Base-by-base conservation (phyloP, 2,113 vertebrate species). In the Galemys pyrenaicus region DNA sequence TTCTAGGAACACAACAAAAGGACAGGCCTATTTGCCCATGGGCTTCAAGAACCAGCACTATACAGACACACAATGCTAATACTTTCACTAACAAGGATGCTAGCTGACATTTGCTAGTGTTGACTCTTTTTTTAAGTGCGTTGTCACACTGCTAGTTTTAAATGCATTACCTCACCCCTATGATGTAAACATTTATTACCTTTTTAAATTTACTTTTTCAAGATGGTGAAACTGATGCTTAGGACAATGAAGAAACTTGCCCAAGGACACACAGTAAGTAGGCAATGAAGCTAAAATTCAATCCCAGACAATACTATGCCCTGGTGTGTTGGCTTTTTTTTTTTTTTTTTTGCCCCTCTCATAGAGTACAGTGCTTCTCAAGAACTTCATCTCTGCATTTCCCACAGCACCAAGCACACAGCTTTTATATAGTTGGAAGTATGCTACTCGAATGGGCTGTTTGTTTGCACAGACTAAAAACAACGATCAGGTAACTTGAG, bases 391-490 rank as follows among this genome's bases (percentile, higher is more conserved):
- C 56, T 74, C 65, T 75, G 41, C 77, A 64, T 51, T 41, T 90
- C 70, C 35, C 83, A 77, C 16, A 37, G 28, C 49, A 87, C 41
- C 37, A 41, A 83, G 49, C 41, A 88, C 58, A 58, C 32, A 39
- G 26, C 22, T 89, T 30, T 73, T 56, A 54, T 19, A 56, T 0
- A 56, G 68, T 0, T 68, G 54, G 80, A 67, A 87, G 56, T 83
- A 0, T 79, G 89, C 28, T 68, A 68, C 37, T 74, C 9, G 87
- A 70, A 62, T 35, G 13, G n/a, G 37, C 26, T 44, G 94, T 89
- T 88, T 44, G 94, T 89, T 88, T 44, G 19, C 67, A 51, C 8
- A 32, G 32, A 91, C 60, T 58, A 80, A 93, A 82, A 78, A 54
- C 30, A 87, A 62, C 73, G 49, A 58, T 81, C 37, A 71, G 26